Evolutionary conservation across 2,888 invertebrate species (phyloP).

Genomic region (Leucozona laternaria): DNA sequence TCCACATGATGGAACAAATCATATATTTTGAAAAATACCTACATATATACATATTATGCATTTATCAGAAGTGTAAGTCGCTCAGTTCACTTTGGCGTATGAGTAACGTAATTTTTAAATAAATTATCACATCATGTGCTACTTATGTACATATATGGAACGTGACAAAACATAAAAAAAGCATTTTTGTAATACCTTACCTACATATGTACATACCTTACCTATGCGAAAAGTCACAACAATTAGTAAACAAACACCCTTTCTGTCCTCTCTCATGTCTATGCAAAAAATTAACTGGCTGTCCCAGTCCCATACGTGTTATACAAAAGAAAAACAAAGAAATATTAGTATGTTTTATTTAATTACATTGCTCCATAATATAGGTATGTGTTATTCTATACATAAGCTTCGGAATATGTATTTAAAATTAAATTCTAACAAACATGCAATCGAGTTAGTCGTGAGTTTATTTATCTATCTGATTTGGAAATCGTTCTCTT

Average conservation of each 20-base stretch:
- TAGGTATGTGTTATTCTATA: background rate
- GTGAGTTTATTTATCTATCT: background rate
- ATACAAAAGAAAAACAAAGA: background rate
- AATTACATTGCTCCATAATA: background rate
- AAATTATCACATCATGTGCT: background rate
- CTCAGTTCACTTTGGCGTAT: conserved; percentile 15
- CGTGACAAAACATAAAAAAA: no score
- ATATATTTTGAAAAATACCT: no score
- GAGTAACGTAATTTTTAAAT: background rate
- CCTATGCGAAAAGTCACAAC: no score
- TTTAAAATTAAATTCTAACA: background rate
- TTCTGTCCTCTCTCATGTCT: background rate
- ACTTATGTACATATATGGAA: no score
- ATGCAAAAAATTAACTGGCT: background rate
- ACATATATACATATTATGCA: no score
- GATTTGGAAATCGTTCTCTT: background rate
- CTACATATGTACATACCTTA: no score
- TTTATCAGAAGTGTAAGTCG: no score
- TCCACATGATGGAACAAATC: no score
- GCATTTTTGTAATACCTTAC: no score
- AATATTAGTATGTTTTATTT: conserved; percentile 11
- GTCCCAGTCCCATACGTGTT: no score
- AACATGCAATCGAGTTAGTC: background rate
- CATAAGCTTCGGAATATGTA: background rate
- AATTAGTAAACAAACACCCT: background rate